Evolutionary conservation across 2,113 vertebrate genomes (phyloP), one percentile per base, ranked within the genome.

Genomic region (Cichladusa arquata): DNA sequence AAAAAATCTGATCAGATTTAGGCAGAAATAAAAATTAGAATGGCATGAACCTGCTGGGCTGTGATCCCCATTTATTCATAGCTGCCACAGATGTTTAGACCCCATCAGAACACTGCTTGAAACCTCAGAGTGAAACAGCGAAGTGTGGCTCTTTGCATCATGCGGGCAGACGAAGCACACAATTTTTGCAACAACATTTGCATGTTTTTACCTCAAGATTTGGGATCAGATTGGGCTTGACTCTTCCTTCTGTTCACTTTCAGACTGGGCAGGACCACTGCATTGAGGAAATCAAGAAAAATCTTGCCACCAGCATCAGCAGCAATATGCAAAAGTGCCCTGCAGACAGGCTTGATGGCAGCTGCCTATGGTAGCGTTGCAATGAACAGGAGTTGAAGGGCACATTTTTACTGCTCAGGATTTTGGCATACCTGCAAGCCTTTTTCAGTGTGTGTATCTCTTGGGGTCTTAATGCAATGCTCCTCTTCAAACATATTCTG

Each of bases 1-100:
- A 40, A 40, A 40, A 98, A 97, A 96, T 70, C 71, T 83, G 84
- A 96, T 79, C 78, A 95, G 80, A 69, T 95, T 74, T 90, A 93
- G 76, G 92, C 85, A 97, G 89, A 97, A 97, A 95, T 91, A 93
- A 96, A 95, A 97, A 89, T 60, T 76, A 94, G 91, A 57, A 87
- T 51, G 85, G 57, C 65, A 92, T 87, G 89, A 97, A 95, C 92
- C 82, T 97, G 62, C n/a, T 95, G 92, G 86, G 93, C 73, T 95
- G 42, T 91, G 93, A 96, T 86, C 62, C 22, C 25, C 28, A 45
- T 92, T 73, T 81, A 54, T 89, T 82, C 61, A 44, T 28, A 95
- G 81, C 4, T 16, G 62, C 74, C 60, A 16, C 1, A 78, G 45
- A 67, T 77, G 58, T 93, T 94, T 78, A 88, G 86, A 88, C 33